phyloP scores from a whole-genome alignment of 1,140 invertebrate genomes.

The Goniozus legneri region DNA sequence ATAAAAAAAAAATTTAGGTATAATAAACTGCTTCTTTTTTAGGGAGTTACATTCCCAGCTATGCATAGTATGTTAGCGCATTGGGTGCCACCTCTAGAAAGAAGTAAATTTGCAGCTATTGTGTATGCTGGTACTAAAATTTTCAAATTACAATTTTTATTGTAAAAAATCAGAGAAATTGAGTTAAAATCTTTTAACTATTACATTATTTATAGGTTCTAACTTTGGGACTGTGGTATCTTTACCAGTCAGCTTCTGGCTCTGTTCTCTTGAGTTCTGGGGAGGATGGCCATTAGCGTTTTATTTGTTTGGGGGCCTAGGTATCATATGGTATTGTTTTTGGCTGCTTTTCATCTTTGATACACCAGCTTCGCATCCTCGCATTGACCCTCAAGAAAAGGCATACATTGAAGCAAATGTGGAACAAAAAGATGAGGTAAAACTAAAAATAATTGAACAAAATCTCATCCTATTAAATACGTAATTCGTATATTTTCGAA shows the following conservation, averaged over 20 bases:
- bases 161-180: conserved; percentile 1
- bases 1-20: conserved; percentile 4
- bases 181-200: neutral
- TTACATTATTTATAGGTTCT: conserved; percentile 58
- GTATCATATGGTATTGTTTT: conserved; percentile 75
- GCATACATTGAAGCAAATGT: conserved; percentile 63
- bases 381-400: conserved; percentile 69
- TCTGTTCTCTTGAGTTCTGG: conserved; percentile 64
- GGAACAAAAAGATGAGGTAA: conserved; percentile 43
- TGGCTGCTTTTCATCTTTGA: conserved; percentile 74
- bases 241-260: conserved; percentile 69
- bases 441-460: conserved; percentile 6
- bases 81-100: conserved; percentile 78
- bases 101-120: conserved; percentile 75
- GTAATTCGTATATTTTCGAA: conserved; percentile 9
- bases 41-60: conserved; percentile 79
- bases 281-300: conserved; percentile 78
- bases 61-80: conserved; percentile 78
- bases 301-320: conserved; percentile 72
- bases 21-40: conserved; percentile 24
- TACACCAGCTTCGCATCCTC: conserved; percentile 73
- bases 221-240: conserved; percentile 76
- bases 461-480: neutral
- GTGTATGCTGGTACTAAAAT: conserved; percentile 67
- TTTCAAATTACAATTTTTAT: conserved; percentile 5